Evolutionary conservation across 2,113 vertebrate species (phyloP), one percentile per base, ranked within the genome.

Genomic region (Corvus cornix): DNA sequence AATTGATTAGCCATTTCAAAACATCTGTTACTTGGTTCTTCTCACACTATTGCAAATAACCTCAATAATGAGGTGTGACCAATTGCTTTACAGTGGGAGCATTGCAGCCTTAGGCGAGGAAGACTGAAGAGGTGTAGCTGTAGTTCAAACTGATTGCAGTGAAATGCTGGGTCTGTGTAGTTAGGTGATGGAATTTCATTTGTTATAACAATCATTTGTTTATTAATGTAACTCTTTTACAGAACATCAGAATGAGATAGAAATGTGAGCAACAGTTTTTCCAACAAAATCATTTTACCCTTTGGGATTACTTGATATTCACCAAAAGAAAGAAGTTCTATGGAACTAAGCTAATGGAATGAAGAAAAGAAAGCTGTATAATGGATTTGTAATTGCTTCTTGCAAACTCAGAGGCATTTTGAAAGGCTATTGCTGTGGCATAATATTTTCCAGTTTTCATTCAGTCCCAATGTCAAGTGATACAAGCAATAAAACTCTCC

Each of bases 391-490:
- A 89, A 92, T 78, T 2, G 0, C 73, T 89, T 72, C 66, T 78
- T 83, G 73, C 37, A 92, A 81, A 52, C 33, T 10, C 73, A 33
- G 52, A 55, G 11, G 44, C 35, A 76, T 78, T 84, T 83, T 80
- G 58, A 93, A 95, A 96, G 64, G 79, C 67, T 85, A 19, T 49
- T 67, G 31, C 72, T 67, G 12, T 52, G 64, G 35, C 5, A 56
- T 86, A 95, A 93, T 90, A 84, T 88, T 97, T 95, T 94, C 93
- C 95, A 94, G 68, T 86, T 96, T 96, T 92, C 56, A 59, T 16
- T 51, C 41, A 41, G 82, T 41, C 80, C 55, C 79, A 56, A 7
- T 81, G 86, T 86, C 73, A 96, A 95, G 48, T 52, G 93, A 96
- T 78, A 95, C 73, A 96, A 75, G 94, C 77, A 82, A 84, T 91